These are phyloP conservation scores for Mylabris phalerata DNA, from an alignment of 1,140 invertebrate genomes.

Conservation along the genomic window DNA sequence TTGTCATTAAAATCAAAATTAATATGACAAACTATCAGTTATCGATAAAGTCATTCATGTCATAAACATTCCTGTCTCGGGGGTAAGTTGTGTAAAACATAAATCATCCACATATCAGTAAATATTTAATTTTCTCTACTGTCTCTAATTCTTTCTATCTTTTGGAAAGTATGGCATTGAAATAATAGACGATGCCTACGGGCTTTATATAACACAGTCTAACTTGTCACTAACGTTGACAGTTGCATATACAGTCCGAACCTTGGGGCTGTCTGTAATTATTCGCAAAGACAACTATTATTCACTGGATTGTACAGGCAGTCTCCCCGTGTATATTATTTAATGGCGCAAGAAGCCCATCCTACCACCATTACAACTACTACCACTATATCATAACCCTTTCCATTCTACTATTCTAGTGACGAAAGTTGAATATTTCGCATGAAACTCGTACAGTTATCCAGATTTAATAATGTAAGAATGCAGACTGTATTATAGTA, in stretches of 20 bases:
- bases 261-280: constrained; percentile 25
- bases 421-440: constrained; percentile 4
- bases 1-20: too few species aligned
- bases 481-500: constrained; percentile 20
- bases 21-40: too few species aligned
- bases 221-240: constrained; percentile 6
- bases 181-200: too few species aligned
- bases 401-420: too few species aligned
- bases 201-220: too few species aligned
- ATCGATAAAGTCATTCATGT: too few species aligned
- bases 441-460: constrained; percentile 23
- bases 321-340: constrained; percentile 5
- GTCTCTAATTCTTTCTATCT: too few species aligned
- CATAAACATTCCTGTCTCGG: too few species aligned
- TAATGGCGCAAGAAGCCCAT: constrained; percentile 2
- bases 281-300: constrained; percentile 30
- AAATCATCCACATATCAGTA: too few species aligned
- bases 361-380: background rate
- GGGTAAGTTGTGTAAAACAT: too few species aligned
- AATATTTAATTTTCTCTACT: too few species aligned
- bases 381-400: background rate
- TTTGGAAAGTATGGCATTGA: too few species aligned
- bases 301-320: constrained; percentile 17
- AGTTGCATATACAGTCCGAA: constrained; percentile 14
- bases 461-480: constrained; percentile 31